Evolutionary conservation across 2,113 vertebrate species (phyloP).

Genomic region (Hoplias malabaricus): DNA sequence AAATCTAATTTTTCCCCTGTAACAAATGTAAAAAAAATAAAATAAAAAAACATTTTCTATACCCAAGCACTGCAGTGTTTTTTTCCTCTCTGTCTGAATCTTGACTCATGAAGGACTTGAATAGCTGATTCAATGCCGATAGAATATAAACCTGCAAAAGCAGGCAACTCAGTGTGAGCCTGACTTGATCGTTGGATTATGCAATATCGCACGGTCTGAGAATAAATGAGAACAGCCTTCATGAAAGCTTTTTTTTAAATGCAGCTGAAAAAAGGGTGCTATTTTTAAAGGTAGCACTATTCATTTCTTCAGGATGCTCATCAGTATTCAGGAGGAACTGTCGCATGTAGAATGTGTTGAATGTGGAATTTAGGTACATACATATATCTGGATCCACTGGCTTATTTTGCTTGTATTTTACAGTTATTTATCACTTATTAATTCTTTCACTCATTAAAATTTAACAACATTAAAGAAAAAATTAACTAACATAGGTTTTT

Average conservation of each 20-base stretch:
- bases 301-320: not conserved
- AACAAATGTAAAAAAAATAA: too few relatives aligned
- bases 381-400: not conserved
- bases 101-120: not conserved
- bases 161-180: not conserved
- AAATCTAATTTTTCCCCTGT: too few relatives aligned
- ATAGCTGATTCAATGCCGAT: not conserved
- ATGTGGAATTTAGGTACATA: not conserved
- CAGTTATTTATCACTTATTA: not conserved
- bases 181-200: not conserved
- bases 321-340: not conserved
- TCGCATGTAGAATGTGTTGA: not conserved
- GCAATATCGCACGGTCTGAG: not conserved
- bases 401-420: not conserved
- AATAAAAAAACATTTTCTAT: too few relatives aligned
- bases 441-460: not conserved
- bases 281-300: not conserved
- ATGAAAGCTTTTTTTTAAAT: constrained; percentile 2
- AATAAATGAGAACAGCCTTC: not conserved
- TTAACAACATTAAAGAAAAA: not conserved
- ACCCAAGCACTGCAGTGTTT: too few relatives aligned
- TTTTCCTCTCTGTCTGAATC: too few relatives aligned
- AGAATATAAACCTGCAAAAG: not conserved
- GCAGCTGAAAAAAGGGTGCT: constrained; percentile 4
- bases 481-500: not conserved